Conservation (phyloP, 1,140 invertebrate species). For the Pteromalus puparum region DNA sequence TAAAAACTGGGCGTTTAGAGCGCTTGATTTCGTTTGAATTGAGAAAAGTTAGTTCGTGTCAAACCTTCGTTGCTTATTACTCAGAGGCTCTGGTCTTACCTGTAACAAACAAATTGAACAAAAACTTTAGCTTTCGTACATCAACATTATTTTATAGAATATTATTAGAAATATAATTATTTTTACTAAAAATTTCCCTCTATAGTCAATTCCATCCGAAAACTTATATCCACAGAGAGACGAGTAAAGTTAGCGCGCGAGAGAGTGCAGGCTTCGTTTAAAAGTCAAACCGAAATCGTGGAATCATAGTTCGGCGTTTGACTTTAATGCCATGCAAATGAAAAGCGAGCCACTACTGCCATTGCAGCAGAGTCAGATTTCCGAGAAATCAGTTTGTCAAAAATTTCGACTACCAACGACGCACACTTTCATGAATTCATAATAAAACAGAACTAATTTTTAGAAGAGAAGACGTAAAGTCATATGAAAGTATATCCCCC, state of each 20-base stretch:
- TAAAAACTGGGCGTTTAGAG: constrained; percentile 6
- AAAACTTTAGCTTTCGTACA: too few species aligned
- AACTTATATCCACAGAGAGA: not conserved
- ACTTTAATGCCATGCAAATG: constrained; percentile 1
- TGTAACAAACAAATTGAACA: too few species aligned
- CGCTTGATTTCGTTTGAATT: constrained; percentile 6
- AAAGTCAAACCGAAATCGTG: not conserved
- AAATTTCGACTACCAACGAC: not conserved
- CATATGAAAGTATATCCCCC: too few species aligned
- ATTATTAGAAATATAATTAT: too few species aligned
- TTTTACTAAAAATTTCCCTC: too few species aligned
- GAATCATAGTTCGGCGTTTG: not conserved
- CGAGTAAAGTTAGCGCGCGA: not conserved
- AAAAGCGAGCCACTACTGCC: not conserved
- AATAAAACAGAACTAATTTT: not conserved
- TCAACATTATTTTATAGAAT: too few species aligned
- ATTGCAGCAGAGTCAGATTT: not conserved
- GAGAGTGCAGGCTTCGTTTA: not conserved
- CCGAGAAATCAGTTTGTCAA: not conserved
- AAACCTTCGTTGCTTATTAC: too few species aligned
- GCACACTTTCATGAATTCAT: not conserved
- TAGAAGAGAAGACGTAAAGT: too few species aligned
- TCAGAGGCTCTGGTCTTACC: too few species aligned
- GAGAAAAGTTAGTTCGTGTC: not conserved
- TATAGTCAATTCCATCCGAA: not conserved